Evolutionary conservation across 1,140 invertebrate species (phyloP).

Genomic region (Drosophila lacertosa): DNA sequence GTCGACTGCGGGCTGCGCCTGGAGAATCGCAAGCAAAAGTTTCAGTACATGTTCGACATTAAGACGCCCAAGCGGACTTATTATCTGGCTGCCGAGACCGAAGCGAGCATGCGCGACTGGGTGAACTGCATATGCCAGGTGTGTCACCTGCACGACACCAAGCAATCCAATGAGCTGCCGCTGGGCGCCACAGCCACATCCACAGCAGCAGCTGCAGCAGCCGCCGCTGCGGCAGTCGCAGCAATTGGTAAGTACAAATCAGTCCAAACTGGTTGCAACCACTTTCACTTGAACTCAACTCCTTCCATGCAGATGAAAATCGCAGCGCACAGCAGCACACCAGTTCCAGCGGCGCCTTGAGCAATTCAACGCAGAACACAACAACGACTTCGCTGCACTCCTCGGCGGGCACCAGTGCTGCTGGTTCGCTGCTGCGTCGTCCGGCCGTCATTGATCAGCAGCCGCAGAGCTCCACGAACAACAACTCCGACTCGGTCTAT

Average conservation of each 20-base stretch:
- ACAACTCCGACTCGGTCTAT: conserved; percentile 74
- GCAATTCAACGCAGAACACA: conserved; percentile 75
- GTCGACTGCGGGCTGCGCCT: conserved; percentile 94
- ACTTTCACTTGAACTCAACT: conserved; percentile 15
- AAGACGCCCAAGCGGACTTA: conserved; percentile 94
- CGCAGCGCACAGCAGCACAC: conserved; percentile 65
- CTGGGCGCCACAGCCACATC: conserved; percentile 43
- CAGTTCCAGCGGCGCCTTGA: conserved; percentile 70
- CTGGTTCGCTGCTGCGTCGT: conserved; percentile 45
- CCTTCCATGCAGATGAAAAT: conserved; percentile 63
- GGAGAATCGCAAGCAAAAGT: conserved; percentile 92
- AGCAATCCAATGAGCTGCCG: conserved; percentile 73
- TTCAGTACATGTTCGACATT: conserved; percentile 94
- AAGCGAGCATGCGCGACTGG: conserved; percentile 97
- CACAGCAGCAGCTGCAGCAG: conserved; percentile 6
- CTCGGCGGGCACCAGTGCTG: conserved; percentile 52
- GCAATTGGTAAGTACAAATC: conserved; percentile 37
- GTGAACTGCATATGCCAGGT: conserved; percentile 96
- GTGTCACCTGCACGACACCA: conserved; percentile 91
- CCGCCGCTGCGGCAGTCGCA: conserved; percentile 18
- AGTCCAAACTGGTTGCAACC: conserved; percentile 10
- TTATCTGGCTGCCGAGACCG: conserved; percentile 95
- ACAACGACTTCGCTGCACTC: conserved; percentile 78
- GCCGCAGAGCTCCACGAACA: conserved; percentile 49
- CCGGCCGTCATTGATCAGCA: conserved; percentile 70